Evolutionary conservation across 2,113 vertebrate species (phyloP), one percentile per base, ranked within the genome.

Genomic region (Pollimyrus isidori): DNA sequence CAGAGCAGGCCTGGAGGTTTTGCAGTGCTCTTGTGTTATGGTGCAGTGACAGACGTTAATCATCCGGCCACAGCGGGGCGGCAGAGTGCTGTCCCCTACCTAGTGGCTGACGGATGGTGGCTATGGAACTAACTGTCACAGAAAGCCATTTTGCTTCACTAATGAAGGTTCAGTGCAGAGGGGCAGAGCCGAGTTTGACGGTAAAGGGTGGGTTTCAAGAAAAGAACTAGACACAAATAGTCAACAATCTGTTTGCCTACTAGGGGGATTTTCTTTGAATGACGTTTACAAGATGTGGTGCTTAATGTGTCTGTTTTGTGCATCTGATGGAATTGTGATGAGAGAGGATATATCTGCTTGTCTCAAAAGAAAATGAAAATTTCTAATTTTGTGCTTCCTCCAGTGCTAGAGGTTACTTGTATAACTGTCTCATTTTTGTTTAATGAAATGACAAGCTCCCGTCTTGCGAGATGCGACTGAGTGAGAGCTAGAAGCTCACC

Each of bases 221-320:
- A 86, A 52, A 86, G 49, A 52, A 86, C 49, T 53, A 86, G 46
- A 5, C 46, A 86, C 49, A 86, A 86, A 86, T 86, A 26, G 23
- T 30, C 48, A 86, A 49, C 17, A 84, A n/a, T 48, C 82, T 84
- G 82, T 19, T 84, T 7, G 7, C 35, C 49, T 86, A 9, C 46
- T 30, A 88, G 56, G 35, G 86, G 26, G 56, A 39, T 21, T 39
- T 88, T 65, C 17, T 19, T 56, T 42, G 3, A 69, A 26, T 13
- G 26, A 30, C 19, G n/a, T 58, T 53, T 87, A 21, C 76, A 39
- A 45, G 35, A 82, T 42, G 39, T 48, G 42, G 45, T 48, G 39
- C 39, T 84, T 46, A 84, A 84, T 48, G 45, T 84, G 82, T 84
- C 82, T 10, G 7, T 84, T 84, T 46, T 84, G 45, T 45, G 39